phyloP scores from a whole-genome alignment of 2,888 invertebrate species.

The Pseudanteris insignis region DNA sequence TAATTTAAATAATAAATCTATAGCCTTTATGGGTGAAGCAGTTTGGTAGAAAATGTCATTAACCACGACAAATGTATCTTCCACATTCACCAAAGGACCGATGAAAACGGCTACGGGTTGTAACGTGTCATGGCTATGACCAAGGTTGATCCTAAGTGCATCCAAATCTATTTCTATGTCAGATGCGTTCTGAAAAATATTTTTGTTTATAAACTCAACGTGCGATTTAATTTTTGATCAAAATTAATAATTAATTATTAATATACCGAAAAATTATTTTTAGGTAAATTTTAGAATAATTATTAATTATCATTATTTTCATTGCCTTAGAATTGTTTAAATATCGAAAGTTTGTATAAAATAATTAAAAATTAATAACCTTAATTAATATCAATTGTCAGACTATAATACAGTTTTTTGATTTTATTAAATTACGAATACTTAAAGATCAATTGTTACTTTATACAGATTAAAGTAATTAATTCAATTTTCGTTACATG shows the following conservation, averaged over 20 bases:
- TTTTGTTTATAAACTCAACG: neutral
- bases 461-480: neutral
- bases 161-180: slow-evolving; percentile 2
- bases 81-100: slow-evolving; percentile 9
- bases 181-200: slow-evolving; percentile 4
- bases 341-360: too few relatives aligned
- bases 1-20: slow-evolving; percentile 9
- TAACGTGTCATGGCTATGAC: slow-evolving; percentile 2
- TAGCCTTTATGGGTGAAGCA: slow-evolving; percentile 1
- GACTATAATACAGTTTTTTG: too few relatives aligned
- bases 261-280: too few relatives aligned
- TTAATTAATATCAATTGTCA: too few relatives aligned
- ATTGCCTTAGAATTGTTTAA: too few relatives aligned
- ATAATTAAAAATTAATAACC: too few relatives aligned
- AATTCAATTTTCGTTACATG: neutral
- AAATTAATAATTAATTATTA: too few relatives aligned
- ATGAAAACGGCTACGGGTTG: too few relatives aligned
- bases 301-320: too few relatives aligned
- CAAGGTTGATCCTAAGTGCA: neutral
- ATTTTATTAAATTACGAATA: too few relatives aligned
- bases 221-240: neutral
- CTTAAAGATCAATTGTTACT: too few relatives aligned
- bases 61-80: slow-evolving; percentile 3
- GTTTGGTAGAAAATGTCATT: slow-evolving; percentile 9
- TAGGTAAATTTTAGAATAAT: neutral